Evolutionary conservation across 2,888 invertebrate species (phyloP).

Genomic region (Auanema sp.): DNA sequence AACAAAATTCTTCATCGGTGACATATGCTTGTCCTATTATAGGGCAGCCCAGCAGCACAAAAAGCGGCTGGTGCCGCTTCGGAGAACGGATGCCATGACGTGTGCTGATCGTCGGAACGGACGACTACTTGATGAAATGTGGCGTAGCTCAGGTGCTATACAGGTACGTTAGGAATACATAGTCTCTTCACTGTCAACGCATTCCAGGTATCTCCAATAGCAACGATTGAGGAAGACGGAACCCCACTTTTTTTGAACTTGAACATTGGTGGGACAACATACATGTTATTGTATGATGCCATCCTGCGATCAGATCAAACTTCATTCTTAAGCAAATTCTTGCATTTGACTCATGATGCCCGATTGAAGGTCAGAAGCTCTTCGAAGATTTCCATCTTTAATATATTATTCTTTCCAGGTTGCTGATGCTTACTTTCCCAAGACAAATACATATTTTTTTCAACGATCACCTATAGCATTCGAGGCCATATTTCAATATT

Average conservation of each 20-base stretch:
- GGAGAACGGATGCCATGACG: slow-evolving; percentile 62
- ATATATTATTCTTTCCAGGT: slow-evolving; percentile 39
- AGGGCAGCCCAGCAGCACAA: slow-evolving; percentile 63
- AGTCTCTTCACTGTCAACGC: not conserved
- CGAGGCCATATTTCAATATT: slow-evolving; percentile 61
- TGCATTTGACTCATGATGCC: slow-evolving; percentile 58
- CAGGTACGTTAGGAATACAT: slow-evolving; percentile 14
- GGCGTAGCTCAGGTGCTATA: slow-evolving; percentile 28
- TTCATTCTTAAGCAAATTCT: slow-evolving; percentile 59
- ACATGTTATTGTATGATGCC: slow-evolving; percentile 56
- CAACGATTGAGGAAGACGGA: slow-evolving; percentile 35
- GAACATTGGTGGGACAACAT: slow-evolving; percentile 61
- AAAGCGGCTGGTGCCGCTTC: slow-evolving; percentile 61
- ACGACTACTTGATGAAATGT: slow-evolving; percentile 55
- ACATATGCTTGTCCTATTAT: slow-evolving; percentile 13
- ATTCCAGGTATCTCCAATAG: slow-evolving; percentile 38
- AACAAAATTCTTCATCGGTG: too few species aligned
- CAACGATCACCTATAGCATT: slow-evolving; percentile 60
- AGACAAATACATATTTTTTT: slow-evolving; percentile 61
- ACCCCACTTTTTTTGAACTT: slow-evolving; percentile 54
- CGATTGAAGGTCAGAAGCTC: slow-evolving; percentile 47
- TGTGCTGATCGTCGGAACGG: slow-evolving; percentile 58
- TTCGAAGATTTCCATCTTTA: slow-evolving; percentile 9
- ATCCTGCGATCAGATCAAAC: slow-evolving; percentile 56
- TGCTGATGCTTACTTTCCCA: slow-evolving; percentile 58